These are phyloP conservation scores for Drosophila insularis DNA, from an alignment of 1,140 invertebrate genomes.

Conservation along the genomic window DNA sequence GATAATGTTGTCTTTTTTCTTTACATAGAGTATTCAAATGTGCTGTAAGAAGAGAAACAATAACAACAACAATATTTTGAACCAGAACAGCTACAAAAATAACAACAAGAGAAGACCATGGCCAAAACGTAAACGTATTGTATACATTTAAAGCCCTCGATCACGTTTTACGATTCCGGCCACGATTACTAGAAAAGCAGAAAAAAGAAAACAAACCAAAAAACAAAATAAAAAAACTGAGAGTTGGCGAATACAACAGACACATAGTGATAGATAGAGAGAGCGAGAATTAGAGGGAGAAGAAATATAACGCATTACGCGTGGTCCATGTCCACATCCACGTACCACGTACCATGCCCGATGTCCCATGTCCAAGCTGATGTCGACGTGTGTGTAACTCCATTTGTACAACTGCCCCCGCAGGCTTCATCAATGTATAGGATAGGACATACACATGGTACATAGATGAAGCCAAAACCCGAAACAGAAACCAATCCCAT, in stretches of 20 bases:
- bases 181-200: conserved; percentile 59
- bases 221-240: conserved; percentile 7
- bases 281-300: conserved; percentile 8
- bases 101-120: conserved; percentile 25
- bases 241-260: conserved; percentile 1
- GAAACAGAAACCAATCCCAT: conserved; percentile 47
- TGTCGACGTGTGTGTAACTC: conserved; percentile 54
- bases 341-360: conserved; percentile 12
- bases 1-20: not conserved
- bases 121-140: conserved; percentile 64
- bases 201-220: conserved; percentile 2
- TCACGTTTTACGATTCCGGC: conserved; percentile 76
- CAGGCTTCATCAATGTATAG: conserved; percentile 36
- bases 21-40: not conserved
- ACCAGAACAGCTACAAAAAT: conserved; percentile 21
- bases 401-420: conserved; percentile 70
- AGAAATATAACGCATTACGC: conserved; percentile 63
- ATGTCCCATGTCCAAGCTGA: conserved; percentile 21
- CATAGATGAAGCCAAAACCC: conserved; percentile 1
- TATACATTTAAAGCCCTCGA: conserved; percentile 73
- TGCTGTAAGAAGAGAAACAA: not conserved
- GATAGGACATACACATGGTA: not conserved
- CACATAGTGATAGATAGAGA: not conserved
- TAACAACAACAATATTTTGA: conserved; percentile 40
- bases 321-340: conserved; percentile 62